These are phyloP conservation scores for Notolepis coatsorum DNA, from an alignment of 2,797 vertebrate species.

Conservation along the genomic window DNA sequence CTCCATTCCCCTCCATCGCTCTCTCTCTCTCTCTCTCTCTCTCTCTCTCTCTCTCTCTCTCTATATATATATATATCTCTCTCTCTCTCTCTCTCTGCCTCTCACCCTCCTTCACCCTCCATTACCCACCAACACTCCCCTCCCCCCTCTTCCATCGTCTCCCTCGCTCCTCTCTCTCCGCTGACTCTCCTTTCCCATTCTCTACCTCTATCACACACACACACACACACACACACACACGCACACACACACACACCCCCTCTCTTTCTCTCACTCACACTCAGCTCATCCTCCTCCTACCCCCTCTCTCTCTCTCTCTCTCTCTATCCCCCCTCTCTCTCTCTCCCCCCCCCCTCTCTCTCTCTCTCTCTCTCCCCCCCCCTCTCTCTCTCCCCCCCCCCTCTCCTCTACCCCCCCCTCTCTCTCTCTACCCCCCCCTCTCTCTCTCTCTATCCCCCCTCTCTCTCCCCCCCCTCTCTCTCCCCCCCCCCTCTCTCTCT, in stretches of 20 bases:
- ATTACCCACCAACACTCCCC: slow-evolving; percentile 65
- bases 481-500: slow-evolving; percentile 42
- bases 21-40: slow-evolving; percentile 58
- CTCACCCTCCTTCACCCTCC: slow-evolving; percentile 71
- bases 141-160: too few species aligned
- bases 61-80: too few species aligned
- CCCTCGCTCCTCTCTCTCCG: too few species aligned
- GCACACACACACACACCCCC: slow-evolving; percentile 57
- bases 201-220: too few species aligned
- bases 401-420: slow-evolving; percentile 35
- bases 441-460: slow-evolving; percentile 48
- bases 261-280: slow-evolving; percentile 28
- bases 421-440: slow-evolving; percentile 49
- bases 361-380: slow-evolving; percentile 44
- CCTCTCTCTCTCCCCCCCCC: slow-evolving; percentile 43
- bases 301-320: slow-evolving; percentile 72
- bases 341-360: slow-evolving; percentile 16
- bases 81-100: slow-evolving; percentile 47
- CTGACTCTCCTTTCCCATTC: too few species aligned
- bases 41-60: slow-evolving; percentile 62
- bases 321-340: slow-evolving; percentile 31
- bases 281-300: slow-evolving; percentile 66
- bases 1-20: slow-evolving; percentile 44
- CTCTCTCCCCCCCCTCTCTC: slow-evolving; percentile 40
- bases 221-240: too few species aligned